Evolutionary conservation across 2,797 vertebrate species (phyloP).

Genomic region (Vipera ursinii): DNA sequence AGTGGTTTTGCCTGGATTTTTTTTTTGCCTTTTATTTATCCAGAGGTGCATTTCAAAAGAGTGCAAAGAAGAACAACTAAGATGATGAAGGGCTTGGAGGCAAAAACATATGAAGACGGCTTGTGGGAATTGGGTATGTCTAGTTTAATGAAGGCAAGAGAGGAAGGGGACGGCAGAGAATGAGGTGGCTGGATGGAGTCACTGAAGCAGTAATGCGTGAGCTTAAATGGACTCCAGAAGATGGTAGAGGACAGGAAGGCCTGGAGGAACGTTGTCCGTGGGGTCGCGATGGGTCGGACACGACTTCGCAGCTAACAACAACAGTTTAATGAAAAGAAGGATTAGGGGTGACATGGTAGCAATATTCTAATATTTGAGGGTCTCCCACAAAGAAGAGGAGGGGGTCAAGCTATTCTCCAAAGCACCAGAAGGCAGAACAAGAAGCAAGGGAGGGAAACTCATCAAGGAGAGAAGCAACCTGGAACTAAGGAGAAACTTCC

Average conservation of each 20-base stretch:
- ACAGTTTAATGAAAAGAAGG: background rate
- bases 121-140: fast-evolving
- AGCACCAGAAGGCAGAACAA: background rate
- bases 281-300: too few species aligned
- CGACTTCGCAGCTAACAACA: too few species aligned
- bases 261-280: too few species aligned
- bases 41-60: background rate
- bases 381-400: background rate
- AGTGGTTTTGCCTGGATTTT: background rate
- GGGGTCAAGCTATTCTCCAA: background rate
- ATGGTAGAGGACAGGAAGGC: too few species aligned
- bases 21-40: background rate
- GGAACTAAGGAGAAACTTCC: fast-evolving
- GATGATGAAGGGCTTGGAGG: fast-evolving
- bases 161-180: too few species aligned
- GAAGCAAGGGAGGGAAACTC: fast-evolving
- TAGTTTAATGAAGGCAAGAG: background rate
- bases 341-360: fast-evolving
- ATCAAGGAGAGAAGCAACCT: background rate
- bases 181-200: too few species aligned
- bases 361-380: fast-evolving
- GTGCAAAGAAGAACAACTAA: background rate
- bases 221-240: too few species aligned
- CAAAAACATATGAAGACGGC: background rate
- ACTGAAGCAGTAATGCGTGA: too few species aligned